These are phyloP conservation scores for Brienomyrus brachyistius DNA, from an alignment of 2,113 vertebrate species.

Conservation along the genomic window DNA sequence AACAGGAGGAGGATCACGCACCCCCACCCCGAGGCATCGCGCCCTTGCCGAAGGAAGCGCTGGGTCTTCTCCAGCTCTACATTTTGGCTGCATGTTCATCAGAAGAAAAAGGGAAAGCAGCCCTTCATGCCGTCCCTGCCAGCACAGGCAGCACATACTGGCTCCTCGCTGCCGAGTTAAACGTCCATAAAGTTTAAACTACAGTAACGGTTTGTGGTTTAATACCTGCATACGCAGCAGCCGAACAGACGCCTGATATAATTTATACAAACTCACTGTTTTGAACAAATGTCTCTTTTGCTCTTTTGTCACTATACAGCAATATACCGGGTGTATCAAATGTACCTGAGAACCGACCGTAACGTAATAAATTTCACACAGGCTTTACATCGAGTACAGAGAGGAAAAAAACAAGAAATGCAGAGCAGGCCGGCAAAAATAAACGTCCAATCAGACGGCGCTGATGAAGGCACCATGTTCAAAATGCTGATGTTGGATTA, in stretches of 20 bases:
- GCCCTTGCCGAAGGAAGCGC: neutral
- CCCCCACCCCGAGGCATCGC: neutral
- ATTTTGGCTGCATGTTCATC: neutral
- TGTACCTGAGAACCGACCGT: neutral
- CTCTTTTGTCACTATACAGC: neutral
- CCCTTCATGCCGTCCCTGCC: neutral
- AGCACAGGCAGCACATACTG: neutral
- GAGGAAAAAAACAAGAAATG: neutral
- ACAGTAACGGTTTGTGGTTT: conserved; percentile 3
- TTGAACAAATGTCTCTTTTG: conserved; percentile 17
- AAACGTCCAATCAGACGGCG: neutral
- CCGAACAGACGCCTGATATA: neutral
- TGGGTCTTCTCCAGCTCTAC: neutral
- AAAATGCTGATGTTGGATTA: neutral
- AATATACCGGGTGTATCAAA: neutral
- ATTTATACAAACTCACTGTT: conserved; percentile 16
- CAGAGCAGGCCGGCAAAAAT: neutral
- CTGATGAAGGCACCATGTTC: neutral
- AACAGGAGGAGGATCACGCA: neutral
- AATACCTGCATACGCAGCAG: neutral
- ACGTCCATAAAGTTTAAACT: conserved; percentile 12
- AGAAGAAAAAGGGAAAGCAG: neutral
- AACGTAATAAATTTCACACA: neutral
- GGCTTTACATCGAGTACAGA: neutral
- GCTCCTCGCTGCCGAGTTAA: conserved; percentile 6